Evolutionary conservation across 2,113 vertebrate species (phyloP).

Genomic region (Festucalex cinctus): DNA sequence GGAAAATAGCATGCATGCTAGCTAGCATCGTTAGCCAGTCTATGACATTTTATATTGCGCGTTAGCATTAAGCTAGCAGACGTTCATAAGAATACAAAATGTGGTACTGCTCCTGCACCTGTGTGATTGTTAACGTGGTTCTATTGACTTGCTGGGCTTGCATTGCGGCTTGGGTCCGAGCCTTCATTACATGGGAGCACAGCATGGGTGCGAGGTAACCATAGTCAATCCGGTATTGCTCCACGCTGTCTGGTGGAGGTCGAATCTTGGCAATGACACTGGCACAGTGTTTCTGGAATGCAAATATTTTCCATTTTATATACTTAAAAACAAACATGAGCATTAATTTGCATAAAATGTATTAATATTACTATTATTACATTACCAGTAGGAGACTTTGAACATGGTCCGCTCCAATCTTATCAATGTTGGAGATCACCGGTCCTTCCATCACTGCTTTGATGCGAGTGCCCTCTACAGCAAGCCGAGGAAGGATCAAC

Average conservation of each 20-base stretch:
- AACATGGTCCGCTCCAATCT: slow-evolving; percentile 87
- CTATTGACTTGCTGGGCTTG: slow-evolving; percentile 91
- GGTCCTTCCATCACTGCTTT: slow-evolving; percentile 84
- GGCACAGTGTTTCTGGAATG: slow-evolving; percentile 83
- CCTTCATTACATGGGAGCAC: slow-evolving; percentile 87
- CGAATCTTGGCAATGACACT: slow-evolving; percentile 86
- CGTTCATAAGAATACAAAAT: too few species aligned
- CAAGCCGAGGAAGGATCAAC: slow-evolving; percentile 82
- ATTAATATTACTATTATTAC: not conserved
- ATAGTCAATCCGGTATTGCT: slow-evolving; percentile 83
- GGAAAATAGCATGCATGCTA: too few species aligned
- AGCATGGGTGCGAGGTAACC: slow-evolving; percentile 85
- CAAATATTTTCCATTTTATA: slow-evolving; percentile 9
- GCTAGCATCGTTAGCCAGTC: not conserved
- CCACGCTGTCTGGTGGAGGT: slow-evolving; percentile 79
- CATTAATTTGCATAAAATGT: not conserved
- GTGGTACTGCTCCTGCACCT: slow-evolving; percentile 63
- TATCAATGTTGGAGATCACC: slow-evolving; percentile 87
- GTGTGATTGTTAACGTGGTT: slow-evolving; percentile 91
- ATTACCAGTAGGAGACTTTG: slow-evolving; percentile 87
- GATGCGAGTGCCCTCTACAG: slow-evolving; percentile 83
- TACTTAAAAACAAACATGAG: not conserved
- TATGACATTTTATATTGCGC: too few species aligned
- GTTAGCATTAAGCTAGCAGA: too few species aligned
- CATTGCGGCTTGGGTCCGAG: slow-evolving; percentile 83